phyloP scores from a whole-genome alignment of 2,113 vertebrate species.

The Neotoma lepida region DNA sequence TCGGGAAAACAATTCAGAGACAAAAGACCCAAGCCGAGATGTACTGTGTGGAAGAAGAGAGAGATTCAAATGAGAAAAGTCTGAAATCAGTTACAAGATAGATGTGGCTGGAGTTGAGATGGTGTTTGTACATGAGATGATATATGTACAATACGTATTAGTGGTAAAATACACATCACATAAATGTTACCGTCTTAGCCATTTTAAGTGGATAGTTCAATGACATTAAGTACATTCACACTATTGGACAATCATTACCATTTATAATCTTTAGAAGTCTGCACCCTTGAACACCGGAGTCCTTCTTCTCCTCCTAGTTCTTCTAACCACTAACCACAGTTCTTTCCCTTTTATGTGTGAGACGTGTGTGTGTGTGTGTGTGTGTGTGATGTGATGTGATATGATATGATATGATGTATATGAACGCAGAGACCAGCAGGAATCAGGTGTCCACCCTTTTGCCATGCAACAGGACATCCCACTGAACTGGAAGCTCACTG shows the following conservation, averaged over 20 bases:
- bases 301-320: too few relatives aligned
- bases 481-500: neutral
- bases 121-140: too few relatives aligned
- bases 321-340: neutral
- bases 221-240: neutral
- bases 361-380: neutral
- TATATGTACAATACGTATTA: neutral
- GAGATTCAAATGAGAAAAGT: constrained; percentile 46
- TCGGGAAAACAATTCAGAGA: constrained; percentile 75
- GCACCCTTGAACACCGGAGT: neutral
- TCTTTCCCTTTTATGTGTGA: neutral
- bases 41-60: constrained; percentile 64
- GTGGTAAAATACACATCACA: neutral
- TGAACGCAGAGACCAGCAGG: neutral
- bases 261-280: neutral
- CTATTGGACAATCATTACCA: rapidly evolving
- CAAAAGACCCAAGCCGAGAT: constrained; percentile 71
- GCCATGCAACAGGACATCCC: neutral
- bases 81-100: constrained; percentile 68
- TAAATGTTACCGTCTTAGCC: neutral
- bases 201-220: neutral
- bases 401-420: too few relatives aligned
- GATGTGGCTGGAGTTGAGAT: neutral
- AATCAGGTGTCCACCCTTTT: neutral
- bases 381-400: neutral